These are phyloP conservation scores for Achlya flavicornis DNA, from an alignment of 2,888 invertebrate genomes.

Conservation along the genomic window DNA sequence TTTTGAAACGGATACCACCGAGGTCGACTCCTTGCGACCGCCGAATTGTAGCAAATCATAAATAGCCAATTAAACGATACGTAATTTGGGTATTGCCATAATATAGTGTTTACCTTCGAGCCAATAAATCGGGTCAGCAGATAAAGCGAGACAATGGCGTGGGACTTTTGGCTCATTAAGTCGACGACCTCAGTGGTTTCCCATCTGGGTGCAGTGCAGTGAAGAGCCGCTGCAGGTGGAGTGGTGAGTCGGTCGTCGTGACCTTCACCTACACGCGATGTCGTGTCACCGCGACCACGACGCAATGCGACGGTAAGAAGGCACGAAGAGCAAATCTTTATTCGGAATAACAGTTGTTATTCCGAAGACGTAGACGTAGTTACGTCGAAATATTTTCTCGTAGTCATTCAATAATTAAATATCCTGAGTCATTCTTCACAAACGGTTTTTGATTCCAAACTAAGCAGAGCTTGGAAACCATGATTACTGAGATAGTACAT, in stretches of 20 bases:
- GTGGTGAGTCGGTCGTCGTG: too few relatives aligned
- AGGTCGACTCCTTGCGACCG: conserved; percentile 56
- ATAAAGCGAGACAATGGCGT: conserved; percentile 30
- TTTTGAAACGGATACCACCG: conserved; percentile 64
- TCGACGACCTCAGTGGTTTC: conserved; percentile 49
- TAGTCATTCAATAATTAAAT: too few relatives aligned
- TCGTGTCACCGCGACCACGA: background rate
- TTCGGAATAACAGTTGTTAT: background rate
- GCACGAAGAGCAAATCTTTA: background rate
- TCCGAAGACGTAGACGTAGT: too few relatives aligned
- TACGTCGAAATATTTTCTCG: too few relatives aligned
- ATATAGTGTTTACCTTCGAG: conserved; percentile 18
- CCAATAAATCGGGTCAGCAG: conserved; percentile 23
- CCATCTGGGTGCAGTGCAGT: conserved; percentile 20
- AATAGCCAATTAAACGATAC: background rate
- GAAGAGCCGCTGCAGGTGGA: conserved; percentile 1
- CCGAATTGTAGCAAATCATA: conserved; percentile 21
- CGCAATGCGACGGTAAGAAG: background rate
- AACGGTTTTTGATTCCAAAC: too few relatives aligned
- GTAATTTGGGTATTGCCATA: background rate
- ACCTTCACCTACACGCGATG: conserved; percentile 6
- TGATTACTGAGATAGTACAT: too few relatives aligned
- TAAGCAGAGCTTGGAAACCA: too few relatives aligned
- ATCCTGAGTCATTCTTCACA: too few relatives aligned
- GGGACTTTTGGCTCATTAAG: conserved; percentile 22